Base-by-base conservation (phyloP, 2,888 invertebrate species). In the Microplitis deprimator region DNA sequence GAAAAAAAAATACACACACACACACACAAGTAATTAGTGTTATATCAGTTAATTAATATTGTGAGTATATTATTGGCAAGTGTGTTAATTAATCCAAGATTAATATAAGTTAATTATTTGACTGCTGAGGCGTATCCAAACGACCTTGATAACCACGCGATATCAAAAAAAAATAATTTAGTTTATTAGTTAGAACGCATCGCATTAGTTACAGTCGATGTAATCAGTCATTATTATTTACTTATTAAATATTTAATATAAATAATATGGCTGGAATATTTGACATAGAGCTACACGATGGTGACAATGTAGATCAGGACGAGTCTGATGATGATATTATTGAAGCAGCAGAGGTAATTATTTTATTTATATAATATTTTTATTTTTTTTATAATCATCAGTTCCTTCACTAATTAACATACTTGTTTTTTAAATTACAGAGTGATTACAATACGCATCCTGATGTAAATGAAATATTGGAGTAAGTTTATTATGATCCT, bases 281-380 rank as follows among this genome's bases (percentile, higher is more conserved):
- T 91, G 97, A 97, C 92, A 94, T 98, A 91, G 97, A 98, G 91
- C 92, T 97, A 88, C 94, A 94, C 88, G 94, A 94, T 88, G 92
- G 91, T 79, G 94, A 93, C 90, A 91, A 92, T 80, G 92, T 92
- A 82, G 91, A 93, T 83, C 94, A 93, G 87, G 94, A 95, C 90
- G 94, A 95, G 89, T 96, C 95, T 87, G 95, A 96, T 85, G 95
- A 96, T 85, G 98, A 98, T 92, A 94, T 94, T 89, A 95, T 97
- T 89, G 96, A 96, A 88, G 92, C 94, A 83, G 95, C 96, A 92
- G 95, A 96, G 94, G 97, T 97, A 93, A 17, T 59, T 67, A 29
- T 29, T 2, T 40, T 70, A 17, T 69, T 50, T 5, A 13, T 38
- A 20, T 76, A 13, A 38, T 69, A 10, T 65, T 77, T 50, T 40